Conservation (phyloP, 1,140 invertebrate genomes). For the Aphelinus atriplicis region DNA sequence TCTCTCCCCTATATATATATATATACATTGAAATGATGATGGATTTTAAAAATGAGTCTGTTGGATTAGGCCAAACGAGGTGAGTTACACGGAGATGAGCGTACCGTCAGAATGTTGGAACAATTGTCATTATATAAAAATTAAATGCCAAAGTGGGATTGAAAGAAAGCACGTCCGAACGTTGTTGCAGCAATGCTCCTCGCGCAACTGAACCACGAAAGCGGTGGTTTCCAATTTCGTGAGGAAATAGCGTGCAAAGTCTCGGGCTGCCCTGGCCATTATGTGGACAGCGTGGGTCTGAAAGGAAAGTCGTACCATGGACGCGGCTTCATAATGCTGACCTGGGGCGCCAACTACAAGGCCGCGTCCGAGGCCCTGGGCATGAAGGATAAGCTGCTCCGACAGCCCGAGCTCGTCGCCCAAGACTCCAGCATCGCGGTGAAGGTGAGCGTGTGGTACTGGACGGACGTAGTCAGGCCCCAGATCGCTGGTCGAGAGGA, state of each 20-base stretch:
- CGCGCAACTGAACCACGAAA: conserved; percentile 18
- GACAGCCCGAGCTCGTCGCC: conserved; percentile 9
- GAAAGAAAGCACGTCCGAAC: no score
- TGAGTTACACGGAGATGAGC: no score
- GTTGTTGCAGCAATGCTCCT: conserved; percentile 8
- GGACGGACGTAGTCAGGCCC: conserved; percentile 2
- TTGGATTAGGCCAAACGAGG: no score
- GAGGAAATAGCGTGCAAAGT: conserved; percentile 2
- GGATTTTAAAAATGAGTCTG: no score
- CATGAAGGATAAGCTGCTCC: conserved; percentile 6
- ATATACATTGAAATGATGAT: no score
- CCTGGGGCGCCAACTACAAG: conserved; percentile 26
- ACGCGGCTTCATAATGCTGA: conserved; percentile 21
- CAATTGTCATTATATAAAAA: background rate
- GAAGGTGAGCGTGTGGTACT: conserved; percentile 21
- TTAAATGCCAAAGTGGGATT: background rate
- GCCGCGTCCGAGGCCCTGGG: background rate
- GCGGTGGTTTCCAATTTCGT: conserved; percentile 4
- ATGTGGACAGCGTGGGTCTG: conserved; percentile 11
- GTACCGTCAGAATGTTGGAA: no score
- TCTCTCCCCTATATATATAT: no score
- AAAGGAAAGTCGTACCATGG: conserved; percentile 17
- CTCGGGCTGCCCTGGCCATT: background rate
- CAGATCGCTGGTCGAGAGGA: background rate
- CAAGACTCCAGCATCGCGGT: background rate